These are phyloP conservation scores for Tenthredo mesomela DNA, from an alignment of 2,888 invertebrate species.

Conservation along the genomic window DNA sequence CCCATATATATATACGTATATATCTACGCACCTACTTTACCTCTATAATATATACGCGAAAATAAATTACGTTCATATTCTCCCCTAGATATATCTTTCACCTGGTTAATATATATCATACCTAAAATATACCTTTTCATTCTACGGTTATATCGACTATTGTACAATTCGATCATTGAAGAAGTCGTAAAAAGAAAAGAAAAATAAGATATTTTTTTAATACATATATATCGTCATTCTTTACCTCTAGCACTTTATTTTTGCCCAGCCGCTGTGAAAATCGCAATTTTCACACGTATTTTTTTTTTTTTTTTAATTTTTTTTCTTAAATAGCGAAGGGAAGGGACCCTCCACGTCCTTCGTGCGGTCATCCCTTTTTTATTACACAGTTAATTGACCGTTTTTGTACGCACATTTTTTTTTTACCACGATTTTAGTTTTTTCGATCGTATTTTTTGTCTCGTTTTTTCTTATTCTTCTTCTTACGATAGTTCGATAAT, in stretches of 20 bases:
- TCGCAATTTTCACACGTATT: conserved; percentile 69
- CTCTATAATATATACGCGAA: background rate
- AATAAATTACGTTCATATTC: conserved; percentile 19
- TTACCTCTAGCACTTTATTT: conserved; percentile 62
- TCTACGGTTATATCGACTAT: background rate
- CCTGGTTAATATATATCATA: conserved; percentile 12
- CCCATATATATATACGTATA: background rate
- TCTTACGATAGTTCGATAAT: conserved; percentile 56
- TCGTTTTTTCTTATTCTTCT: background rate
- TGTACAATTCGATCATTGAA: background rate
- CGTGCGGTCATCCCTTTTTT: conserved; percentile 48
- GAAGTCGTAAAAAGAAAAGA: background rate
- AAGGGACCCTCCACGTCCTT: background rate
- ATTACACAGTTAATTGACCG: conserved; percentile 56
- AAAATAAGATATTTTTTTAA: background rate
- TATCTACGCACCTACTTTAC: background rate
- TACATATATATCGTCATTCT: conserved; percentile 20
- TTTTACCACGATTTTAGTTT: conserved; percentile 45
- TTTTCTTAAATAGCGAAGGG: background rate
- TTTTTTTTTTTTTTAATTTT: conserved; percentile 10
- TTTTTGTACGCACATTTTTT: conserved; percentile 52
- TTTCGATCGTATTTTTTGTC: conserved; percentile 19
- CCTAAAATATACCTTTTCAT: background rate
- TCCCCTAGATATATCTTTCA: background rate
- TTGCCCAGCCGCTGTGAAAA: conserved; percentile 71